phyloP scores from a whole-genome alignment of 2,113 vertebrate genomes.

The Aleadryas rufinucha region DNA sequence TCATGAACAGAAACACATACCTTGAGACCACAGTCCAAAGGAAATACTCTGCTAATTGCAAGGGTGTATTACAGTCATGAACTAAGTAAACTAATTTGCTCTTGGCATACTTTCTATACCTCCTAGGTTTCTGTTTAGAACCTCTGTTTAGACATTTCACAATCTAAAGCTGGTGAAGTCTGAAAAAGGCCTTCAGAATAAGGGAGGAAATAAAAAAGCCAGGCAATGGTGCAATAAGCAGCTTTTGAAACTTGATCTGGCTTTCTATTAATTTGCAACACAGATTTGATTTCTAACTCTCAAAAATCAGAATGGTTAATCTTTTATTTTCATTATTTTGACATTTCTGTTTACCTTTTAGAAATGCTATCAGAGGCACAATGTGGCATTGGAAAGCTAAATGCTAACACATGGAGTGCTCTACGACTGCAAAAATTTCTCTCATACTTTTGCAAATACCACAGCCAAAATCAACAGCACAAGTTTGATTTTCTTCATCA shows the following conservation, averaged over 20 bases:
- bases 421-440: conserved; percentile 70
- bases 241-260: conserved; percentile 14
- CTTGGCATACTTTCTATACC: conserved; percentile 26
- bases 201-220: not conserved
- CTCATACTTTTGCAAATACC: conserved; percentile 72
- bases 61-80: conserved; percentile 60
- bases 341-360: conserved; percentile 77
- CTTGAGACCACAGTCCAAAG: conserved; percentile 54
- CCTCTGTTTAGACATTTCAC: conserved; percentile 45
- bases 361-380: conserved; percentile 69
- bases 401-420: conserved; percentile 78
- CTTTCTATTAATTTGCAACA: conserved; percentile 56
- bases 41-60: conserved; percentile 50
- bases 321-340: conserved; percentile 78
- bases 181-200: conserved; percentile 28
- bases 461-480: conserved; percentile 81
- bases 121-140: conserved; percentile 58
- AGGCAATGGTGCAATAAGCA: conserved; percentile 4
- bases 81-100: conserved; percentile 58
- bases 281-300: conserved; percentile 56
- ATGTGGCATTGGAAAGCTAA: conserved; percentile 73
- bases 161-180: conserved; percentile 36
- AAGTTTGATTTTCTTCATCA: conserved; percentile 84
- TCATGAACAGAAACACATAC: conserved; percentile 45
- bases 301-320: conserved; percentile 68